Percentiles rank a stretch among this genome's conserved stretches.
These are phyloP conservation scores for Campoletis sonorensis DNA, from an alignment of 1,140 invertebrate species.

Conservation along the genomic window DNA sequence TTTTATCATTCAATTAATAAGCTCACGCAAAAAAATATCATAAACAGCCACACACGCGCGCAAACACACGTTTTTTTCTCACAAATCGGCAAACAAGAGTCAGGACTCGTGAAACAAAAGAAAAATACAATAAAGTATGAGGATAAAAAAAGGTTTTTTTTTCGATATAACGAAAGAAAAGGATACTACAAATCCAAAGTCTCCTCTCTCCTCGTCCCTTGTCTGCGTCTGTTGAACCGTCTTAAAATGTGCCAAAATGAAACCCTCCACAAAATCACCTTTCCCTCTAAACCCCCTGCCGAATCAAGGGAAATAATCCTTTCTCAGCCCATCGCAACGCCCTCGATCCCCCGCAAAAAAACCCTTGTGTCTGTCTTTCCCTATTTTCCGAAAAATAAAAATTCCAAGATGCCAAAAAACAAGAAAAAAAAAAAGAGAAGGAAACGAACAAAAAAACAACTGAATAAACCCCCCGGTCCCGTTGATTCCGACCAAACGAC, in stretches of 20 bases:
- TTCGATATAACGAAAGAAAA: conserved; percentile 33
- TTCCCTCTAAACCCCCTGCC: conserved; percentile 44
- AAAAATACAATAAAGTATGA: neutral
- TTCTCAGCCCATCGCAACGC: neutral
- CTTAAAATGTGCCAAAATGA: conserved; percentile 65
- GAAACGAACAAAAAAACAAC: conserved; percentile 46
- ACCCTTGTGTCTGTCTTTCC: conserved; percentile 67
- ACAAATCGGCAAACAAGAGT: conserved; percentile 43
- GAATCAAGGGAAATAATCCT: conserved; percentile 31
- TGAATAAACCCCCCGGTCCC: conserved; percentile 34
- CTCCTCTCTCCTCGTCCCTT: conserved; percentile 76
- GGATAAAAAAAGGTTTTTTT: too few relatives aligned
- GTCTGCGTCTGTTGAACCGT: conserved; percentile 79
- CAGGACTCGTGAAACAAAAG: conserved; percentile 32
- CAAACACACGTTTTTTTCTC: conserved; percentile 52
- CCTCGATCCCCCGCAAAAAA: conserved; percentile 36
- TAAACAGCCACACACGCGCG: conserved; percentile 33
- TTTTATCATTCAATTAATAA: conserved; percentile 4
- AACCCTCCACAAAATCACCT: conserved; percentile 36
- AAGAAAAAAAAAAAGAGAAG: conserved; percentile 45
- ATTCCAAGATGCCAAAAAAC: conserved; percentile 37
- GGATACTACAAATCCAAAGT: conserved; percentile 57
- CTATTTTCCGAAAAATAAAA: conserved; percentile 56
- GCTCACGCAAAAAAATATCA: neutral
- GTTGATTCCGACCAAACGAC: conserved; percentile 33